Evolutionary conservation across 2,888 invertebrate genomes (phyloP), one percentile per base, ranked within the genome.

Genomic region (Coleophora deauratella): DNA sequence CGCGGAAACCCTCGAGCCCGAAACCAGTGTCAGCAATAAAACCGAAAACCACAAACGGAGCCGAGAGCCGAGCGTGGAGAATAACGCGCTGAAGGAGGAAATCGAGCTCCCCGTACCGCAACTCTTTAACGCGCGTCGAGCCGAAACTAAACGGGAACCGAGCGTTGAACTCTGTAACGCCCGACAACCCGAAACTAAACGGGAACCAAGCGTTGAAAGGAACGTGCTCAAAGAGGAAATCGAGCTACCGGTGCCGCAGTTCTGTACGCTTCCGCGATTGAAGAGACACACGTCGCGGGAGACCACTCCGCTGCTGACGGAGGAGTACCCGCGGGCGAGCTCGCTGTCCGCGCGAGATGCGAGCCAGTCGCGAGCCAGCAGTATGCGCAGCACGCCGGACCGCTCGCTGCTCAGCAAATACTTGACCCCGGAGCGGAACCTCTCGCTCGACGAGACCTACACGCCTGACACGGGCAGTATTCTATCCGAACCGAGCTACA

Each of bases 351-450:
- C 10, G 34, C 47, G 9, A 9, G 41, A 44, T 28, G 37, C 47
- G 46, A 46, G 36, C 54, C 52, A 13, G 51, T 57, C 52, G 52
- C 62, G 52, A 45, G 59, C 42, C 36, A 51, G 54, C 12, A 62
- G 65, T 36, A 50, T 69, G 27, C 35, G 68, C 33, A 66, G 71
- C 41, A 75, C 77, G 2, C 76, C 80, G 6, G 89, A 88, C 15
- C 80, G 87, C 1, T 88, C 89, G 9, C 65, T 89, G 38, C 71
- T 88, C 35, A 87, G 88, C 61, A 89, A 89, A 62, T 86, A 89
- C 54, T 71, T 89, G 53, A 70, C 85, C 9, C 78, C 84, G 27
- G 82, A 82, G 40, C 73, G 80, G 43, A 66, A 69, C 38, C 47
- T 62, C 14, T 72, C 78, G 33, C 52, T 67, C 10, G 85, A 81